Conservation (phyloP, 2,888 invertebrate species). For the Tortrix viridana region DNA sequence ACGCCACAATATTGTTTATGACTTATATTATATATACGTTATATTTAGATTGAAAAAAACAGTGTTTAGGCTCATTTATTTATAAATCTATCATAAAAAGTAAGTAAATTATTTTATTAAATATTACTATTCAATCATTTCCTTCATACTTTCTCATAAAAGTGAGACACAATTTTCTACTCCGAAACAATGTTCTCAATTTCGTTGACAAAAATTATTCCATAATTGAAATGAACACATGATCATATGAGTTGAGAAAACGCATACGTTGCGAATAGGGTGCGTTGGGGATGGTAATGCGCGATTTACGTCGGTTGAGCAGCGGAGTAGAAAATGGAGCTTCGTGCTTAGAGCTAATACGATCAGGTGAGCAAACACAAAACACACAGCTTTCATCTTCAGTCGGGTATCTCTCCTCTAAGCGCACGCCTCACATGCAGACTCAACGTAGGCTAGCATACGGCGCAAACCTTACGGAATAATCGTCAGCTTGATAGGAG, state of each 20-base stretch:
- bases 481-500: neutral
- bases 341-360: conserved; percentile 78
- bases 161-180: too few relatives aligned
- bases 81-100: too few relatives aligned
- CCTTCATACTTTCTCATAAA: too few relatives aligned
- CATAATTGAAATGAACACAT: conserved; percentile 57
- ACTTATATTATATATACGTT: too few relatives aligned
- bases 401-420: conserved; percentile 67
- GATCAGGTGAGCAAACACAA: conserved; percentile 81
- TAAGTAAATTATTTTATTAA: too few relatives aligned
- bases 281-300: conserved; percentile 66
- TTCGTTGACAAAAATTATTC: conserved; percentile 25
- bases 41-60: too few relatives aligned
- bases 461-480: neutral
- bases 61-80: too few relatives aligned
- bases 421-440: conserved; percentile 46
- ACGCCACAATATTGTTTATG: too few relatives aligned
- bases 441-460: conserved; percentile 19
- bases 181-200: neutral
- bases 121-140: too few relatives aligned
- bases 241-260: conserved; percentile 52
- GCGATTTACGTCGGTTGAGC: conserved; percentile 76
- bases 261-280: conserved; percentile 70
- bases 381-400: conserved; percentile 80
- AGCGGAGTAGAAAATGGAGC: conserved; percentile 78